A percentile compares a stretch with the other conserved stretches of the same genome.
Evolutionary conservation across 2,888 invertebrate genomes (phyloP).

Genomic region (Trilocha varians): DNA sequence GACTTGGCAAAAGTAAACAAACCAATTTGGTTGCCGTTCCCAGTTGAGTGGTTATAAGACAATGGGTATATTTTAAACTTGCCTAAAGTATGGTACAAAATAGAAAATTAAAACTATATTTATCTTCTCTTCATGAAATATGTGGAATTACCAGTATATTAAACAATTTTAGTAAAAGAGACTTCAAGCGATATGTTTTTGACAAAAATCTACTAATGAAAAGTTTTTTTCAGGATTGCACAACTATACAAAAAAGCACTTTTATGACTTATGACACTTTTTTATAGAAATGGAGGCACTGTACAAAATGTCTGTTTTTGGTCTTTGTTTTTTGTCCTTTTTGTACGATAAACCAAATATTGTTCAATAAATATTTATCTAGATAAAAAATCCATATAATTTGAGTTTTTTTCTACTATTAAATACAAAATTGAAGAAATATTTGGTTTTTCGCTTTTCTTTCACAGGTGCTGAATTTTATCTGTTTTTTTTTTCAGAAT

Average conservation of each 20-base stretch:
- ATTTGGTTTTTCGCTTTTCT: slow-evolving; percentile 7
- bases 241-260: not conserved
- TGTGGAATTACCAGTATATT: too few species aligned
- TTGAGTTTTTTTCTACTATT: slow-evolving; percentile 4
- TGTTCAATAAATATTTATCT: slow-evolving; percentile 14
- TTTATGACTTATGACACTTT: not conserved
- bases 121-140: too few species aligned
- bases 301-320: slow-evolving; percentile 59
- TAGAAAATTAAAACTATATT: too few species aligned
- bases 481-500: slow-evolving; percentile 12
- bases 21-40: too few species aligned
- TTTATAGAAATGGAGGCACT: slow-evolving; percentile 65
- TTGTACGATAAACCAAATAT: slow-evolving; percentile 10
- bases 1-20: too few species aligned
- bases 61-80: too few species aligned
- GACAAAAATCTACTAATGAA: too few species aligned
- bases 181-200: too few species aligned
- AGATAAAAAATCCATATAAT: slow-evolving; percentile 16
- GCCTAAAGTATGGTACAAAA: too few species aligned
- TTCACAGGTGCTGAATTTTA: slow-evolving; percentile 29
- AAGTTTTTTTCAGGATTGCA: too few species aligned
- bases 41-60: too few species aligned
- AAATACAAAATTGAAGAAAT: not conserved
- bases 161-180: too few species aligned
- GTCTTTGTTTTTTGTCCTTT: not conserved